Conservation (phyloP, 2,113 vertebrate genomes). For the Scopus umbretta region DNA sequence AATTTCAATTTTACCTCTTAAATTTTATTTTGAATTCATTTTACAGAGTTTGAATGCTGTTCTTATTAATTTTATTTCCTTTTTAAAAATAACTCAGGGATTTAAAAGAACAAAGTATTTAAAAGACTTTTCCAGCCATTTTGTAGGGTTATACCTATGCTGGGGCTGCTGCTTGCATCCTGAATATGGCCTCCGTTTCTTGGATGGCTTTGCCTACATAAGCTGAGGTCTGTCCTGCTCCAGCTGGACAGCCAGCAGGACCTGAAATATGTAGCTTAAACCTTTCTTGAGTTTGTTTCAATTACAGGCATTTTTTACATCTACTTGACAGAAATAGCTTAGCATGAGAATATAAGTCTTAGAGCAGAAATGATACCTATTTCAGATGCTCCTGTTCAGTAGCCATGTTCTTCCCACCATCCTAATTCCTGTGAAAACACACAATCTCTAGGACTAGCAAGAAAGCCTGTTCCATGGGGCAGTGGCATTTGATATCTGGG, state of each 20-base stretch:
- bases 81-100: background rate
- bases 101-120: background rate
- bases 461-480: background rate
- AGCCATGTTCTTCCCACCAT: background rate
- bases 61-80: background rate
- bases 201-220: background rate
- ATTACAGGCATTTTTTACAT: background rate
- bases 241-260: background rate
- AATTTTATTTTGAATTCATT: background rate
- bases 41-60: background rate
- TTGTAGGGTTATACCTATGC: background rate
- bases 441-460: background rate
- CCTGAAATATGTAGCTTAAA: background rate
- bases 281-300: background rate
- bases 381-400: background rate
- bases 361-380: background rate
- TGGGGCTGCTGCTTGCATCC: background rate
- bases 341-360: background rate
- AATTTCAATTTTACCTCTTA: background rate
- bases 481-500: background rate
- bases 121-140: background rate
- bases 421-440: background rate
- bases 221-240: background rate
- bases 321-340: background rate
- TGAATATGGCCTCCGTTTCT: background rate